Percentiles rank a stretch among this genome's conserved stretches.
These are phyloP conservation scores for Centropus unirufus DNA, from an alignment of 2,113 vertebrate genomes.

Conservation along the genomic window DNA sequence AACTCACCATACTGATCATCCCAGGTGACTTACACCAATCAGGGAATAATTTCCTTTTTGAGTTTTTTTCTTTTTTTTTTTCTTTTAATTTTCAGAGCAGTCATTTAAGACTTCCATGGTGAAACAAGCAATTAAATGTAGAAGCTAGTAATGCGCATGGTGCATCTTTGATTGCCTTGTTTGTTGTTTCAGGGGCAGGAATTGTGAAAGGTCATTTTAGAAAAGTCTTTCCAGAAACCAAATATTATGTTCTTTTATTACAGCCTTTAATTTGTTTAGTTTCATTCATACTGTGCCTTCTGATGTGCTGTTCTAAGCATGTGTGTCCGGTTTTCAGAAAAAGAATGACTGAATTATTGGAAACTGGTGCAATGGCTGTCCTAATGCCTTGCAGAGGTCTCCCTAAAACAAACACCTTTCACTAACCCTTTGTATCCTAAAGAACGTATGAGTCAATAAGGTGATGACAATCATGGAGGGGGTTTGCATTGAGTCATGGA, in stretches of 20 bases:
- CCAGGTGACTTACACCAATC: conserved; percentile 46
- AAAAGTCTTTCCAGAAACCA: not conserved
- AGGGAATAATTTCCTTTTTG: not conserved
- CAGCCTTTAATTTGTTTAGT: not conserved
- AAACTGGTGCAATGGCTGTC: not conserved
- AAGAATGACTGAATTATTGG: not conserved
- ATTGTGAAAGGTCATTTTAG: not conserved
- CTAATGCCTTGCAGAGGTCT: not conserved
- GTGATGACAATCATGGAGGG: not conserved
- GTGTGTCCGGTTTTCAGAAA: not conserved
- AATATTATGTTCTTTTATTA: not conserved
- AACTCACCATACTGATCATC: conserved; percentile 67
- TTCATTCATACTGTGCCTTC: not conserved
- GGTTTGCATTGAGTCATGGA: not conserved
- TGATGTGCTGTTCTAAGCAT: not conserved
- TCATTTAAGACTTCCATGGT: not conserved
- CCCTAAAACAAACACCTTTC: not conserved
- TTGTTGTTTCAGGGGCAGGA: not conserved
- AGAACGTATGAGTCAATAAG: not conserved
- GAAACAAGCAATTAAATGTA: not conserved
- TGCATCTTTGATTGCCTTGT: not conserved
- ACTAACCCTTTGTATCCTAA: not conserved
- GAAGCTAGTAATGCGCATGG: not conserved
- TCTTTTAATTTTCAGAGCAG: not conserved
- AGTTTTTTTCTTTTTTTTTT: not conserved